Evolutionary conservation across 2,113 vertebrate species (phyloP), one percentile per base, ranked within the genome.

Genomic region (Mesocricetus auratus): DNA sequence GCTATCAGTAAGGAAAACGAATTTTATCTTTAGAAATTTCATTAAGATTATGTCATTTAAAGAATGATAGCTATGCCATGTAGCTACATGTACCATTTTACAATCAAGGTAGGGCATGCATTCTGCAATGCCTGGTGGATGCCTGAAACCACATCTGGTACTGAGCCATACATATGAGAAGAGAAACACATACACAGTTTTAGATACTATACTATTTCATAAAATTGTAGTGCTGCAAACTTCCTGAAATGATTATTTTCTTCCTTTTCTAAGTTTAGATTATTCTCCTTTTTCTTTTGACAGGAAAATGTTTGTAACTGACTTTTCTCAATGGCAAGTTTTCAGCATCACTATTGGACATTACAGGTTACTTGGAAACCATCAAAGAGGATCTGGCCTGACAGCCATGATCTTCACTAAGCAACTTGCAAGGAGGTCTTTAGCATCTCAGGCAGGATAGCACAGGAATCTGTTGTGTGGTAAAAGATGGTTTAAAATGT

Each of bases 341-440:
- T 11, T 26, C 58, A 77, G 11, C 71, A 39, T 53, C 16, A 8
- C 68, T 50, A 13, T 11, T 36, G 4, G 12, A 26, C 31, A 9
- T 17, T 31, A 21, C 1, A 8, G 39, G 19, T 42, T 24, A 36
- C 19, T 12, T 10, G 19, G 22, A 8, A 36, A 33, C 24, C 24
- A 33, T 47, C 45, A 50, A 21, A 58, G 24, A 21, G 26, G 4
- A 17, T 58, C 50, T 33, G 8, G 15, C 22, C 68, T 31, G 45
- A 50, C 5, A 47, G 15, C 45, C 45, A 78, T 24, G 39, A 26
- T 33, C 11, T 31, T 15, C 3, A 5, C 26, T 8, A 24, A 17
- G 16, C 8, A 6, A 16, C n/a, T 24, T 5, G 9, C 11, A 11
- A 1, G 22, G 7, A 19, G 12, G 12, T 19, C 39, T 2, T 7